Evolutionary conservation across 2,113 vertebrate species (phyloP).

Genomic region (Rynchops niger): DNA sequence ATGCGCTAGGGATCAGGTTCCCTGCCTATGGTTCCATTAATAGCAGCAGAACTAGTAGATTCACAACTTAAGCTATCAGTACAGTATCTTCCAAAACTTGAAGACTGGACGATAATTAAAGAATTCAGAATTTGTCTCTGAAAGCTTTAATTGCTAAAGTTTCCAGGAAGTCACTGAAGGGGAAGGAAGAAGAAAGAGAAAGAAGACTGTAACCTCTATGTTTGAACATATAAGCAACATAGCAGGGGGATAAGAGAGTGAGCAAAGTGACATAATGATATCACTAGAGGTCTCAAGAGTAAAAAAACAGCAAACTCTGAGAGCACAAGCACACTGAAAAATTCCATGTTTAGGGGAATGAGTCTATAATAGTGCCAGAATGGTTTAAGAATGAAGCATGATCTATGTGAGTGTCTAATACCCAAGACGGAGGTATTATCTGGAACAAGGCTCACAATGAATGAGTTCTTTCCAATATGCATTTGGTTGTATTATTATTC

Average conservation of each 20-base stretch:
- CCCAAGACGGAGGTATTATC: background rate
- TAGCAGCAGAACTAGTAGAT: background rate
- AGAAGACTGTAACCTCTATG: background rate
- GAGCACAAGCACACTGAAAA: background rate
- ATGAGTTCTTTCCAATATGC: background rate
- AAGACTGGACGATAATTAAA: background rate
- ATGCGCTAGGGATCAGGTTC: background rate
- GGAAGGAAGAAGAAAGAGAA: background rate
- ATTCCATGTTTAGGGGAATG: background rate
- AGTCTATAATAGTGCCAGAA: background rate
- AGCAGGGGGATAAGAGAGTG: background rate
- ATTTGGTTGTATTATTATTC: background rate
- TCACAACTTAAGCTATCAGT: background rate
- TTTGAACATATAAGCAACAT: background rate
- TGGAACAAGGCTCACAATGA: background rate
- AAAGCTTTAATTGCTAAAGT: background rate
- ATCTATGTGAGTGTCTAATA: background rate
- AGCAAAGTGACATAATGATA: background rate
- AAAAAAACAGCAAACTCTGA: background rate
- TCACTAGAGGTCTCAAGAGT: background rate
- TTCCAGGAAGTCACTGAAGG: background rate
- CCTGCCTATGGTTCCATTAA: background rate
- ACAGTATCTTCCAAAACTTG: background rate
- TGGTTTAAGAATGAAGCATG: background rate
- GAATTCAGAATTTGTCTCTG: background rate